Evolutionary conservation across 2,797 vertebrate genomes (phyloP).

Genomic region (Artibeus lituratus): DNA sequence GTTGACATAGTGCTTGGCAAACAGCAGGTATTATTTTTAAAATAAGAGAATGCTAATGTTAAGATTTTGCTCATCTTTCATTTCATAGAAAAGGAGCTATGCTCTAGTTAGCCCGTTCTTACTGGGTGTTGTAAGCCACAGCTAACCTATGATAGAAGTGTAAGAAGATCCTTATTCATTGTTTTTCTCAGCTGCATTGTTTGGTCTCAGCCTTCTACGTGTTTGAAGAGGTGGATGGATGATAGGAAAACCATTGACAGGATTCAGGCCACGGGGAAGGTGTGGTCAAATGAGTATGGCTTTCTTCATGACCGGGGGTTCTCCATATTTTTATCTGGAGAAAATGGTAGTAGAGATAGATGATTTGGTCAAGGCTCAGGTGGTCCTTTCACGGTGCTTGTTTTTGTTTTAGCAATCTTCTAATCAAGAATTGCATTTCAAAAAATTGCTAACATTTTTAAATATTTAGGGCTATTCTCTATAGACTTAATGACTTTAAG

Average conservation of each 20-base stretch:
- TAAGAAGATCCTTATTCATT: not conserved
- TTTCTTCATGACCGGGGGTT: not conserved
- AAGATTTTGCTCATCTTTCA: not conserved
- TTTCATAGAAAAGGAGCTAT: not conserved
- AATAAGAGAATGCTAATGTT: not conserved
- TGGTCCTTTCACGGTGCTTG: not conserved
- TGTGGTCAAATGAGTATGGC: not conserved
- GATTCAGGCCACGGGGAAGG: not conserved
- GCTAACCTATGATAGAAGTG: not conserved
- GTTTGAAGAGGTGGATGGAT: constrained; percentile 41
- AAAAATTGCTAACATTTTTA: not conserved
- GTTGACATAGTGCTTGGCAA: not conserved
- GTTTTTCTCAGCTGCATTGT: constrained; percentile 4
- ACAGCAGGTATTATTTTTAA: not conserved
- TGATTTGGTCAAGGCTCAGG: not conserved
- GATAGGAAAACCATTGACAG: not conserved
- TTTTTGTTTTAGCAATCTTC: constrained; percentile 9
- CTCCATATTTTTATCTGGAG: not conserved
- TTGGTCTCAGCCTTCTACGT: not conserved
- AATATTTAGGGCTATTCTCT: not conserved
- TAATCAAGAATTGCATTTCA: not conserved
- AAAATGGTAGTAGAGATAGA: not conserved
- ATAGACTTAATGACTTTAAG: not conserved
- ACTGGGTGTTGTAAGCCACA: constrained; percentile 4
- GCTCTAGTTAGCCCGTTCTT: not conserved